Evolutionary conservation across 1,140 invertebrate genomes (phyloP).

Genomic region (Triops cancriformis): DNA sequence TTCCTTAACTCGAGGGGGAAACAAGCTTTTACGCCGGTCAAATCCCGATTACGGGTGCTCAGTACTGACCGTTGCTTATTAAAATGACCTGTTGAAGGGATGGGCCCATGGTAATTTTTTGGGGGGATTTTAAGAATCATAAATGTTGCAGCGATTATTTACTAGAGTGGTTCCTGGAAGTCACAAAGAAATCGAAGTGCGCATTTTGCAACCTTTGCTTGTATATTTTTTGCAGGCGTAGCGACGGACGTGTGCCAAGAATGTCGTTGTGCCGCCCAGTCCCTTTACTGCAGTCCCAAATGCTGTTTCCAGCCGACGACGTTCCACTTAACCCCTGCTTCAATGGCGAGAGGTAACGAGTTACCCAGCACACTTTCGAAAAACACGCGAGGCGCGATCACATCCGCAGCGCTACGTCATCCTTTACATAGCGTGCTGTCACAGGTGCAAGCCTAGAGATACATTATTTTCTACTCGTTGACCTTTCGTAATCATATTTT

Average conservation of each 20-base stretch:
- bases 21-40: too few species aligned
- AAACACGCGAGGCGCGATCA: slow-evolving; percentile 16
- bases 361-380: neutral
- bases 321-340: slow-evolving; percentile 15
- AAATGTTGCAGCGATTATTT: too few species aligned
- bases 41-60: too few species aligned
- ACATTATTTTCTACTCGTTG: neutral
- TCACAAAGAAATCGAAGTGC: neutral
- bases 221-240: slow-evolving; percentile 31
- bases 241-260: slow-evolving; percentile 37
- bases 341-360: neutral
- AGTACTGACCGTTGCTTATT: too few species aligned
- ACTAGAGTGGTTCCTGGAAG: neutral
- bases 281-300: slow-evolving; percentile 36
- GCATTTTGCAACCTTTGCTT: slow-evolving; percentile 17
- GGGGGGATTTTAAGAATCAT: too few species aligned
- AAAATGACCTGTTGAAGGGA: too few species aligned
- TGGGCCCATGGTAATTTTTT: too few species aligned
- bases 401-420: slow-evolving; percentile 11
- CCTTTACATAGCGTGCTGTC: slow-evolving; percentile 18
- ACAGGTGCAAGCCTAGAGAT: neutral
- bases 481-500: neutral
- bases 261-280: slow-evolving; percentile 36
- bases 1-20: too few species aligned
- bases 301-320: slow-evolving; percentile 37